Evolutionary conservation across 2,797 vertebrate genomes (phyloP).

Genomic region (Spinus olivaceus): DNA sequence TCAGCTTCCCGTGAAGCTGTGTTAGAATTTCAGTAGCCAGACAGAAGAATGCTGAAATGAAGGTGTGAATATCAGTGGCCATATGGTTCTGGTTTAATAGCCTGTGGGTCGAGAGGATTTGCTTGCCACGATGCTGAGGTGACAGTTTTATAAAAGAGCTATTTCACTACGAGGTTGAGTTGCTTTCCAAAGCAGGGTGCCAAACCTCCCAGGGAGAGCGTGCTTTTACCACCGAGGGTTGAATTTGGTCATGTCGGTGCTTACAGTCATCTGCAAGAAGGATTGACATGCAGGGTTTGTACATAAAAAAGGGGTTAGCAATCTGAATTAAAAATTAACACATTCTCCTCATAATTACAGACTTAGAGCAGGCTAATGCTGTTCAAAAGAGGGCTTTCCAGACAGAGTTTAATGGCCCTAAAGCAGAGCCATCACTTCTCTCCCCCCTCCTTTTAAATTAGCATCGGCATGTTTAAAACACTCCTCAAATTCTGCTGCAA

Average conservation of each 20-base stretch:
- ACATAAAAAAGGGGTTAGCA: not conserved
- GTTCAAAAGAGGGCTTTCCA: conserved; percentile 12
- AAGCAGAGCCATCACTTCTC: not conserved
- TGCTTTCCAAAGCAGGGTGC: not conserved
- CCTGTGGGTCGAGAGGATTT: not conserved
- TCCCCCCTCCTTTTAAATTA: not conserved
- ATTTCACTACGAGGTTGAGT: not conserved
- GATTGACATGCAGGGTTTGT: not conserved
- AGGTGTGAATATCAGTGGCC: not conserved
- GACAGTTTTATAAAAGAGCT: not conserved
- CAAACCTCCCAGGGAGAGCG: not conserved
- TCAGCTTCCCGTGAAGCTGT: not conserved
- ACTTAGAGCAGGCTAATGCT: not conserved
- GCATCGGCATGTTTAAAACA: not conserved
- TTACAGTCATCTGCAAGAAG: not conserved
- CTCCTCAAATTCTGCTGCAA: not conserved
- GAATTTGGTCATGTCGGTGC: not conserved
- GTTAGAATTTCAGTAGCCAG: not conserved
- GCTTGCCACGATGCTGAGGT: not conserved
- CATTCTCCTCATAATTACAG: conserved; percentile 13
- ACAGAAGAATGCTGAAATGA: not conserved
- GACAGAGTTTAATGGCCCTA: conserved; percentile 11
- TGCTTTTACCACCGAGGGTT: not conserved
- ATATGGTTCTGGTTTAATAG: not conserved
- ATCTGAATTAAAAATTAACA: conserved; percentile 53